These are phyloP conservation scores for Pungitius pungitius DNA, from an alignment of 2,113 vertebrate species.

Conservation along the genomic window DNA sequence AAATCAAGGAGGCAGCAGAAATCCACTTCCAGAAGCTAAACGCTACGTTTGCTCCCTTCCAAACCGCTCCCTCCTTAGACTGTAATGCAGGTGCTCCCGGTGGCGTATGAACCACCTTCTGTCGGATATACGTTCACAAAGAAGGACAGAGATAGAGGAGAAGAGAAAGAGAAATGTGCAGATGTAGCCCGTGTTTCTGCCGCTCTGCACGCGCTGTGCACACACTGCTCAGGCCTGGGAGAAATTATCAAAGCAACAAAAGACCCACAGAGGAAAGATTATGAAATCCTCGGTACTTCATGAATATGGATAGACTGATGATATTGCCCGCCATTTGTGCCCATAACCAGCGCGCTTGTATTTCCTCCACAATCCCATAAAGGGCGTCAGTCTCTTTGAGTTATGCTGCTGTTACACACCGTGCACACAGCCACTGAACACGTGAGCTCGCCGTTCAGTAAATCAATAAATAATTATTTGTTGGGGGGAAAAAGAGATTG, in stretches of 20 bases:
- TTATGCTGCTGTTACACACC: conserved; percentile 28
- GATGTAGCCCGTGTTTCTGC: conserved; percentile 6
- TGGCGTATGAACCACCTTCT: neutral
- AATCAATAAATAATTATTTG: conserved; percentile 30
- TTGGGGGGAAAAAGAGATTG: neutral
- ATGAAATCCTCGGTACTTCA: conserved; percentile 8
- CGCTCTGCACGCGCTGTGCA: neutral
- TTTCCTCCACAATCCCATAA: conserved; percentile 26
- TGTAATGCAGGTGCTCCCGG: neutral
- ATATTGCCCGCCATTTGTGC: neutral
- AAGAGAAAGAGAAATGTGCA: neutral
- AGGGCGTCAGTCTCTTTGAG: conserved; percentile 30
- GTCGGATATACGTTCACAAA: conserved; percentile 36
- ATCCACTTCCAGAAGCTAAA: neutral
- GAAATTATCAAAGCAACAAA: neutral
- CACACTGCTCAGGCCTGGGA: neutral
- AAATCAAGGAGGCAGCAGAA: too few species aligned
- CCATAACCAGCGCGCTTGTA: neutral
- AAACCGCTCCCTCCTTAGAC: neutral
- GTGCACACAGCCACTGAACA: conserved; percentile 7
- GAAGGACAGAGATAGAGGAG: neutral
- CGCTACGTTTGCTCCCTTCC: neutral
- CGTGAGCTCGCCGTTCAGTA: neutral
- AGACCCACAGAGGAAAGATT: conserved; percentile 3
- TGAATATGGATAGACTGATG: conserved; percentile 38